phyloP scores from a whole-genome alignment of 2,797 vertebrate genomes.

The Buphagus erythrorhynchus region DNA sequence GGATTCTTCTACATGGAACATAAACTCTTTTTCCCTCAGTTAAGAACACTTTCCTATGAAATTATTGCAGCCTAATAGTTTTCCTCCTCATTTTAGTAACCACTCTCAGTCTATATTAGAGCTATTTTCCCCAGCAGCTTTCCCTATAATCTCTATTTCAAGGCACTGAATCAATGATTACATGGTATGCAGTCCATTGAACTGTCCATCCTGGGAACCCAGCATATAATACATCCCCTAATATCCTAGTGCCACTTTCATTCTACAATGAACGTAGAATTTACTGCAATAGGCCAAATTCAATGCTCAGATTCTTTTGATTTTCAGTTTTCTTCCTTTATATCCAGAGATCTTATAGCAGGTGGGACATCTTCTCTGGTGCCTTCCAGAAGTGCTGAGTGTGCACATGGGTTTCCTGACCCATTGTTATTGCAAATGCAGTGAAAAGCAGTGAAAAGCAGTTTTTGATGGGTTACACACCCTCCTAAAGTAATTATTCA shows the following conservation, averaged over 20 bases:
- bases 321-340: not conserved
- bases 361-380: not conserved
- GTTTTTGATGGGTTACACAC: not conserved
- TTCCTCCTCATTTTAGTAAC: conserved; percentile 55
- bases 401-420: not conserved
- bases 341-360: not conserved
- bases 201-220: not conserved
- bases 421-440: not conserved
- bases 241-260: not conserved
- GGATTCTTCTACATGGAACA: conserved; percentile 74
- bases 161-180: not conserved
- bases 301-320: not conserved
- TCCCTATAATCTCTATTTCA: conserved; percentile 21
- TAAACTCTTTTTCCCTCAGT: conserved; percentile 63
- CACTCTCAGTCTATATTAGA: conserved; percentile 22
- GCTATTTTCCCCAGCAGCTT: conserved; percentile 33
- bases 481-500: not conserved
- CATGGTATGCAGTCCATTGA: not conserved
- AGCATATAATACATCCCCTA: not conserved
- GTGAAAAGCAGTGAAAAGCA: not conserved
- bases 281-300: not conserved
- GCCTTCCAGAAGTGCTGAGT: not conserved
- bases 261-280: not conserved
- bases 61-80: conserved; percentile 65
- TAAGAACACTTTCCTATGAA: conserved; percentile 65